Conservation (phyloP, 2,797 vertebrate genomes). For the Pogonophryne albipinna region DNA sequence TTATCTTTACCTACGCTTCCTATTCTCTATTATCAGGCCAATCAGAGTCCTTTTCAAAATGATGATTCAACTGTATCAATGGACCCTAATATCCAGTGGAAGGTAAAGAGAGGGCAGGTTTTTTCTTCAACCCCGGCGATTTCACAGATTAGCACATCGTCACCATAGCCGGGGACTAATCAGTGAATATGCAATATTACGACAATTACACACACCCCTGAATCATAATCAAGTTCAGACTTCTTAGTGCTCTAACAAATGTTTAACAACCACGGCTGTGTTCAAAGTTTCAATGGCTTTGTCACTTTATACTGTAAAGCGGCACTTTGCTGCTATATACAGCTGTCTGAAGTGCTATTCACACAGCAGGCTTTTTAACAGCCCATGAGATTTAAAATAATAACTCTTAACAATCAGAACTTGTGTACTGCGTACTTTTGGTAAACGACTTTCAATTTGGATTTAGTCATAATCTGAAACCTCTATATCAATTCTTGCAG, state of each 20-base stretch:
- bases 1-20: neutral
- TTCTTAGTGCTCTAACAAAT: neutral
- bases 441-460: neutral
- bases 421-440: neutral
- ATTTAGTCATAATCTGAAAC: neutral
- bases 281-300: neutral
- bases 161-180: slow-evolving; percentile 5
- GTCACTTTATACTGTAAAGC: neutral
- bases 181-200: neutral
- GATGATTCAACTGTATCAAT: neutral
- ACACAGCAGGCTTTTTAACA: neutral
- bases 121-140: neutral
- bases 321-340: neutral
- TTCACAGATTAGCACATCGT: slow-evolving; percentile 12
- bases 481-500: neutral
- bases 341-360: neutral
- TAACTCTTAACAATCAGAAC: neutral
- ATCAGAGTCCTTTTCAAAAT: neutral
- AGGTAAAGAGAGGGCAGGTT: neutral
- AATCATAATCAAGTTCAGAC: slow-evolving; percentile 14
- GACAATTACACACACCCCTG: neutral
- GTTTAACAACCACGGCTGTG: no score
- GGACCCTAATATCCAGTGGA: neutral
- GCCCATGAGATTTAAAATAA: neutral
- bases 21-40: neutral